A percentile compares a stretch with the other conserved stretches of the same genome.
phyloP scores from a whole-genome alignment of 2,113 vertebrate genomes.

The Petrocephalus zakoni region DNA sequence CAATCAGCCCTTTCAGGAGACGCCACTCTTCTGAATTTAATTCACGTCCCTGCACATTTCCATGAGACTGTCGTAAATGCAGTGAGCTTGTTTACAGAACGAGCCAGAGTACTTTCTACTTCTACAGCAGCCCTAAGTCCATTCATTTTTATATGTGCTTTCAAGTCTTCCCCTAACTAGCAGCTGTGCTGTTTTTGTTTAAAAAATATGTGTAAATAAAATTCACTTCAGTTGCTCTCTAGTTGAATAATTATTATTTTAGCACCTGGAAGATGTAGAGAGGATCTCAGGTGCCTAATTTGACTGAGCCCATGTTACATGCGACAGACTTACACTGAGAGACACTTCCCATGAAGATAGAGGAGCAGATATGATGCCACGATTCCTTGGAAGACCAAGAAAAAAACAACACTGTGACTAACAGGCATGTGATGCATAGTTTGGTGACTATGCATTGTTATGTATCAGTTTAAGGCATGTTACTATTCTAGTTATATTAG shows the following conservation, averaged over 20 bases:
- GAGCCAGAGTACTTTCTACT: conserved; percentile 92
- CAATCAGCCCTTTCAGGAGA: conserved; percentile 90
- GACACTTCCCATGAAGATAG: neutral
- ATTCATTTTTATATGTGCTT: neutral
- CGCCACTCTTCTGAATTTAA: conserved; percentile 73
- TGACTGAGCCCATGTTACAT: neutral
- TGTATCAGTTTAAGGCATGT: neutral
- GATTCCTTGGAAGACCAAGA: neutral
- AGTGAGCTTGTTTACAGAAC: conserved; percentile 97
- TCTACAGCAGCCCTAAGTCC: conserved; percentile 26
- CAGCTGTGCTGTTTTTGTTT: neutral
- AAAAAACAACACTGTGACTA: neutral
- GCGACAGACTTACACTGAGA: neutral
- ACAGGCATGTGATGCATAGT: neutral
- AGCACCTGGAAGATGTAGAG: neutral
- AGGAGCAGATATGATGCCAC: neutral
- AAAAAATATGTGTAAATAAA: neutral
- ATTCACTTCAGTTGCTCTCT: neutral
- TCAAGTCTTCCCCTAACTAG: neutral
- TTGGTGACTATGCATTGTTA: neutral
- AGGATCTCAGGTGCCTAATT: neutral
- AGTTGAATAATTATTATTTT: neutral
- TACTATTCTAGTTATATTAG: neutral
- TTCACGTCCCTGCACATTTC: conserved; percentile 81
- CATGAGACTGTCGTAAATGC: conserved; percentile 80